These are phyloP conservation scores for Steinernema feltiae DNA, from an alignment of 1,140 invertebrate genomes.

Conservation along the genomic window DNA sequence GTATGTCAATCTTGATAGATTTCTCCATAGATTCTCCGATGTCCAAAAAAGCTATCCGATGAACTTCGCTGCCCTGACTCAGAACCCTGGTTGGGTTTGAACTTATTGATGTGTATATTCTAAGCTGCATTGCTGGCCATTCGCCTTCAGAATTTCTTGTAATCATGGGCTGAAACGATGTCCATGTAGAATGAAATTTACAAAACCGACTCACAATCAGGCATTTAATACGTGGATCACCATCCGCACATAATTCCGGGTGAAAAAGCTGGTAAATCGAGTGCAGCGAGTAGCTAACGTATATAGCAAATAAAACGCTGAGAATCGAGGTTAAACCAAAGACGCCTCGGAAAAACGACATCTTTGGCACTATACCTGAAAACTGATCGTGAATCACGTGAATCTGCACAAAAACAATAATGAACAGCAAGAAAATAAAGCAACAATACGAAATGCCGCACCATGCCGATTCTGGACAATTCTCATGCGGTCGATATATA, in stretches of 20 bases:
- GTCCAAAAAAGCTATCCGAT: not conserved
- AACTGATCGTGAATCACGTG: too few species aligned
- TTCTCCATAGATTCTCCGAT: slow-evolving; percentile 1
- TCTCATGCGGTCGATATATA: too few species aligned
- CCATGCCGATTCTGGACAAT: too few species aligned
- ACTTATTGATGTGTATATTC: slow-evolving; percentile 32
- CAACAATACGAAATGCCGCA: too few species aligned
- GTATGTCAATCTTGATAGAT: not conserved
- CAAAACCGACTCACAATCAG: slow-evolving; percentile 26
- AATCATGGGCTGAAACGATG: slow-evolving; percentile 37
- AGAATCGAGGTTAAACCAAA: not conserved
- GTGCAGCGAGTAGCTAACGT: slow-evolving; percentile 35
- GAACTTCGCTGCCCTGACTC: not conserved
- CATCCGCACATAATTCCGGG: slow-evolving; percentile 27
- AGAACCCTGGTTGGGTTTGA: not conserved
- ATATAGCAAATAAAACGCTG: slow-evolving; percentile 25
- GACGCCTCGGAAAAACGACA: not conserved
- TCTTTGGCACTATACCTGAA: not conserved
- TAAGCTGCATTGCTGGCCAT: slow-evolving; percentile 37
- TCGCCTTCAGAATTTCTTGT: slow-evolving; percentile 9
- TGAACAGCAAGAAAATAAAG: not conserved
- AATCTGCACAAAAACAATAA: not conserved
- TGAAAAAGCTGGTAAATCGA: slow-evolving; percentile 44
- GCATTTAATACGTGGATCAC: slow-evolving; percentile 2
- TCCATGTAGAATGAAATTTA: slow-evolving; percentile 1